Evolutionary conservation across 2,888 invertebrate species (phyloP).

Genomic region (Monoplex corrugatus): DNA sequence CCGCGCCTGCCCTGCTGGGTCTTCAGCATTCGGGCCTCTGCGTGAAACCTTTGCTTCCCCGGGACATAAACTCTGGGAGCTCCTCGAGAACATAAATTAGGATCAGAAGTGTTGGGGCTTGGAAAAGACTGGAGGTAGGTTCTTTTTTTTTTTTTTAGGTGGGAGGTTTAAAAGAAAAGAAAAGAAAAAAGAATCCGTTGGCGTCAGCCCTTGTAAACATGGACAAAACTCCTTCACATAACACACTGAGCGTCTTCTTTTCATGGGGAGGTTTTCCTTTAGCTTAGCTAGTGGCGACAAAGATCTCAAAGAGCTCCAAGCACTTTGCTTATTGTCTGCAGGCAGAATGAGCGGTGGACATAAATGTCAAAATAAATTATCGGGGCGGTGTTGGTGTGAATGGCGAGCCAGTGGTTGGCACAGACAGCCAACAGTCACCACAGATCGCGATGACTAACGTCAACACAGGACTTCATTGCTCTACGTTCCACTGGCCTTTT

Average conservation of each 20-base stretch:
- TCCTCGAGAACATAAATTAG: conserved; percentile 29
- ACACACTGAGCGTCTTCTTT: not conserved
- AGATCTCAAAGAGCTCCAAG: conserved; percentile 33
- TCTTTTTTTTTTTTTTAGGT: not conserved
- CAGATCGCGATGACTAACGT: not conserved
- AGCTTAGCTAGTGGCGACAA: conserved; percentile 13
- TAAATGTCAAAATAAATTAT: conserved; percentile 40
- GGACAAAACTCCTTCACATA: conserved; percentile 27
- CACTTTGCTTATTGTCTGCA: conserved; percentile 31
- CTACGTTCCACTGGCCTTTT: conserved; percentile 4
- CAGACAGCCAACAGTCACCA: not conserved
- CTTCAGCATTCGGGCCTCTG: not conserved
- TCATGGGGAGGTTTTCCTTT: not conserved
- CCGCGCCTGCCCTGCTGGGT: conserved; percentile 1
- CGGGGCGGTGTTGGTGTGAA: conserved; percentile 18
- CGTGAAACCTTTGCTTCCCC: conserved; percentile 27
- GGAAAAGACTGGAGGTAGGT: not conserved
- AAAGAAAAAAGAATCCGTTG: not conserved
- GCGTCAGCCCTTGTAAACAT: not conserved
- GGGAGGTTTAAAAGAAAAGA: not conserved
- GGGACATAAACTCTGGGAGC: conserved; percentile 31
- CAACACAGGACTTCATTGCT: conserved; percentile 29
- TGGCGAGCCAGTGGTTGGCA: conserved; percentile 19
- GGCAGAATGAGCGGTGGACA: conserved; percentile 13
- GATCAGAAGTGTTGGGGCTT: conserved; percentile 24